Evolutionary conservation across 2,888 invertebrate genomes (phyloP).

Genomic region (Adineta ricciae): DNA sequence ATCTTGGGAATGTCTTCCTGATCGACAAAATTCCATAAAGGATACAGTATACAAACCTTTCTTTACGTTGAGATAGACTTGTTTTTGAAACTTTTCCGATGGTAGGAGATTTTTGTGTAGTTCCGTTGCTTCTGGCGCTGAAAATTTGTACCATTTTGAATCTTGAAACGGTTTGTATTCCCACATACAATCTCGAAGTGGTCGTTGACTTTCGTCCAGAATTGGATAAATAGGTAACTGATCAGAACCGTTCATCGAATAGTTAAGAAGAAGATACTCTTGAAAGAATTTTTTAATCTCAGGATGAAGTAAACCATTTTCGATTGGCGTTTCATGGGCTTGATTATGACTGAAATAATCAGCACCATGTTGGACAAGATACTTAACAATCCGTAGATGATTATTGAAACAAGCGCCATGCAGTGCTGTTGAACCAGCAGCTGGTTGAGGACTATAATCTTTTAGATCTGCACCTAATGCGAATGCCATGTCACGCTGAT

Average conservation of each 20-base stretch:
- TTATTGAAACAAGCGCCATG: neutral
- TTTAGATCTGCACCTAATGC: neutral
- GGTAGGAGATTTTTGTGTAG: neutral
- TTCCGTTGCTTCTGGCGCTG: neutral
- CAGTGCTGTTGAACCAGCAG: neutral
- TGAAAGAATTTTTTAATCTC: neutral
- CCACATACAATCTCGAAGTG: neutral
- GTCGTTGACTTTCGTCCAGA: neutral
- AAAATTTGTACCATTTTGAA: neutral
- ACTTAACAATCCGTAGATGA: neutral
- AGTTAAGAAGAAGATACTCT: neutral
- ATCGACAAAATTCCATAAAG: neutral
- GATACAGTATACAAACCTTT: neutral
- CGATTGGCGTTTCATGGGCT: neutral
- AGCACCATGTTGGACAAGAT: neutral
- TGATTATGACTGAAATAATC: constrained; percentile 14
- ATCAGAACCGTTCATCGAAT: neutral
- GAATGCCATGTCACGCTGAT: neutral
- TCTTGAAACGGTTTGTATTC: constrained; percentile 22
- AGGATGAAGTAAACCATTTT: neutral
- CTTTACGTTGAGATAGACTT: neutral
- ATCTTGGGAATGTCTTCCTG: neutral
- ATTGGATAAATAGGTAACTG: neutral
- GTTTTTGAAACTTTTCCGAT: neutral
- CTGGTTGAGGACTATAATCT: neutral